Percentiles rank a stretch among this genome's conserved stretches.
Evolutionary conservation across 2,797 vertebrate species (phyloP).

Genomic region (Periophthalmus magnuspinnatus): DNA sequence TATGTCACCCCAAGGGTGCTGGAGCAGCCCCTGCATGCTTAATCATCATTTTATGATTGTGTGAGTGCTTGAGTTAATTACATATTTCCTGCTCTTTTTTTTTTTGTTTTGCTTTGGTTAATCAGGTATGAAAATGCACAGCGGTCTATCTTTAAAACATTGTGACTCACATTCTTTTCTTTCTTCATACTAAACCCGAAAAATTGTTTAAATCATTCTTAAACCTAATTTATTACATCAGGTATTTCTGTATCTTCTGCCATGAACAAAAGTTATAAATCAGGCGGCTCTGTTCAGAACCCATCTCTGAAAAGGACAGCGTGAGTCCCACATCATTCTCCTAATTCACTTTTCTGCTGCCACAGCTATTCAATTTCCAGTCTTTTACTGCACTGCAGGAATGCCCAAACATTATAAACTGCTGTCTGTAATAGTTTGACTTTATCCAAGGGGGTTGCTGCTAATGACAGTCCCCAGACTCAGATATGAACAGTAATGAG

Average conservation of each 20-base stretch:
- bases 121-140: not conserved
- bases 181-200: not conserved
- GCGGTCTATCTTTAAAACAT: not conserved
- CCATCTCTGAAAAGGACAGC: conserved; percentile 19
- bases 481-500: conserved; percentile 70
- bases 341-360: conserved; percentile 27
- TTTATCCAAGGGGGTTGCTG: conserved; percentile 58
- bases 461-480: conserved; percentile 71
- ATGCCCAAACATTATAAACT: conserved; percentile 56
- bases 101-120: conserved; percentile 7
- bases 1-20: conserved; percentile 1
- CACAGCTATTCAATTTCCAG: conserved; percentile 49
- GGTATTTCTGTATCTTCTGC: not conserved
- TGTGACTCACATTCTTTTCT: not conserved
- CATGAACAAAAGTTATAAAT: conserved; percentile 14
- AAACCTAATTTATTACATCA: conserved; percentile 3
- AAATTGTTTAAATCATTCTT: not conserved
- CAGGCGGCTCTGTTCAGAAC: conserved; percentile 19
- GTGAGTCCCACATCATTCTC: conserved; percentile 19
- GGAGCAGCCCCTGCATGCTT: not conserved
- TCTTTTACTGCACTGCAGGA: conserved; percentile 58
- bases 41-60: conserved; percentile 10
- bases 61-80: not conserved
- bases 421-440: conserved; percentile 56
- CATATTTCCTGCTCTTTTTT: conserved; percentile 5